Conservation (phyloP, 2,888 invertebrate species). For the Melinaea menophilus region DNA sequence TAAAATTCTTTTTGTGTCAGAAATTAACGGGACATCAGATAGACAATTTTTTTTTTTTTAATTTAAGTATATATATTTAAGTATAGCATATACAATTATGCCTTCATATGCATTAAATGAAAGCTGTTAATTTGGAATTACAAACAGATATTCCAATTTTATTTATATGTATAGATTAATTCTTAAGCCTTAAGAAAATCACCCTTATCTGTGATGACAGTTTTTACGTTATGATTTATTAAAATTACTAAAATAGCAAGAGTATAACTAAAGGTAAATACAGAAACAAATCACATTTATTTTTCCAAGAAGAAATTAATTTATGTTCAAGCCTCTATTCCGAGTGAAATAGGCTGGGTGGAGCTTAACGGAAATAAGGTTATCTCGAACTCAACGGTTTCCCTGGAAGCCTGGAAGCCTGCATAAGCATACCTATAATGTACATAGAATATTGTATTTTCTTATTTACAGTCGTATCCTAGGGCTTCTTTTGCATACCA, state of each 20-base stretch:
- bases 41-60: too few relatives aligned
- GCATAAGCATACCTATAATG: constrained; percentile 22
- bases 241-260: not conserved
- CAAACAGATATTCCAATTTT: too few relatives aligned
- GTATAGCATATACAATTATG: too few relatives aligned
- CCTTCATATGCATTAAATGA: too few relatives aligned
- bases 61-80: too few relatives aligned
- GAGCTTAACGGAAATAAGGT: constrained; percentile 47
- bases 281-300: constrained; percentile 26
- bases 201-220: not conserved
- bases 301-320: constrained; percentile 29
- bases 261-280: constrained; percentile 10
- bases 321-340: constrained; percentile 30
- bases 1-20: too few relatives aligned
- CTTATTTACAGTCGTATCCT: constrained; percentile 7
- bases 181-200: not conserved
- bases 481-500: too few relatives aligned
- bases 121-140: too few relatives aligned
- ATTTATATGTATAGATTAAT: too few relatives aligned
- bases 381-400: constrained; percentile 39
- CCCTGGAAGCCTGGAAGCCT: constrained; percentile 36
- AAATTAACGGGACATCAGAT: too few relatives aligned
- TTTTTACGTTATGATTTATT: not conserved
- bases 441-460: not conserved
- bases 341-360: constrained; percentile 29